A percentile compares a stretch with the other conserved stretches of the same genome.
Evolutionary conservation across 2,888 invertebrate genomes (phyloP).

Genomic region (Criorhina ranunculi): DNA sequence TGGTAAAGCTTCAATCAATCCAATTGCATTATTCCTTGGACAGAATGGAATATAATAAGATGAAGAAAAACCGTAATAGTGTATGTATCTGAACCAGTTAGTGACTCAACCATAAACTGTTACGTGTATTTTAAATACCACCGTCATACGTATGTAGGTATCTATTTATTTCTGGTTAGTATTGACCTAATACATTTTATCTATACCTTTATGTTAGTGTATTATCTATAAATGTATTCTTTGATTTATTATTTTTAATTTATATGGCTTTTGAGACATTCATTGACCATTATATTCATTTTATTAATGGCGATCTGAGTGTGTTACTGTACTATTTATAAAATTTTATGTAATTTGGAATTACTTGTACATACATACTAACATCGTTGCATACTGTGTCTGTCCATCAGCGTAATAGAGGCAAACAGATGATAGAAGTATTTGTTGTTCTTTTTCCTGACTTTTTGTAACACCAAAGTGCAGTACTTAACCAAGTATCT

Average conservation of each 20-base stretch:
- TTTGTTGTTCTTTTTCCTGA: too few species aligned
- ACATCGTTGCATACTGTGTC: too few species aligned
- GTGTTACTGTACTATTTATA: too few species aligned
- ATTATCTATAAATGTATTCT: too few species aligned
- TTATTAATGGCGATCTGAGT: neutral
- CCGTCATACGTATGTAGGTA: neutral
- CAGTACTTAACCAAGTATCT: too few species aligned
- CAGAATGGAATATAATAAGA: neutral
- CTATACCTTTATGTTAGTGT: neutral
- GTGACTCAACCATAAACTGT: slow-evolving; percentile 5
- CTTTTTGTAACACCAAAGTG: too few species aligned
- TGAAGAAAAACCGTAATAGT: neutral
- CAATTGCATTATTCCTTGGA: slow-evolving; percentile 11
- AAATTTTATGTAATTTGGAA: too few species aligned
- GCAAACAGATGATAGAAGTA: too few species aligned
- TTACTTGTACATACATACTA: too few species aligned
- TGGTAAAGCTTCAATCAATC: slow-evolving; percentile 23
- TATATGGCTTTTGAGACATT: neutral
- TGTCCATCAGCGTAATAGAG: too few species aligned
- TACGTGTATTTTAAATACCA: neutral
- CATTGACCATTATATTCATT: slow-evolving; percentile 4
- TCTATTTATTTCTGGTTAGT: neutral
- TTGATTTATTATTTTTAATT: neutral
- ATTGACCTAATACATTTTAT: slow-evolving; percentile 21
- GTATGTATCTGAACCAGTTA: slow-evolving; percentile 4